Evolutionary conservation across 2,797 vertebrate genomes (phyloP), one percentile per base, ranked within the genome.

Genomic region (Mallotus villosus): DNA sequence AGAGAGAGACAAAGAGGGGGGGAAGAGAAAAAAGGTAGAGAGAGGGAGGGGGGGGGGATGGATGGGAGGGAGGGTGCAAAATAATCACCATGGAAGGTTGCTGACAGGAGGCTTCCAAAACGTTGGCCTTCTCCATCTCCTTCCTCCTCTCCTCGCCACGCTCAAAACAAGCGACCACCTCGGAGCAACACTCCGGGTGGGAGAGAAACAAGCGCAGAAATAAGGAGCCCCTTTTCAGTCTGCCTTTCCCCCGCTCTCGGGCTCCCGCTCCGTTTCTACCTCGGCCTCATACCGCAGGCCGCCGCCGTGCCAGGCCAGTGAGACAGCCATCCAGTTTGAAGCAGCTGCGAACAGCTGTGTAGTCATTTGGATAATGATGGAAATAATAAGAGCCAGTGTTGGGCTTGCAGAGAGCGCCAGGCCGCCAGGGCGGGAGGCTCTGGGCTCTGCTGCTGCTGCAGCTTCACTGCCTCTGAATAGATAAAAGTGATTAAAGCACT

Each of bases 341-440:
- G 19, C 49, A 84, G 84, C 81, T 93, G 94, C 92, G 94, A 96
- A 97, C 96, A 96, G 95, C 95, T 96, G 95, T 95, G 94, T 95
- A 96, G 95, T 97, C 96, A 97, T 98, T 97, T 97, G 96, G 95
- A 96, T 98, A 97, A 97, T 97, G 95, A 97, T 95, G 96, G 94
- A 95, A 97, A 96, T 95, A 96, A 96, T 97, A 97, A 97, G 94
- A 94, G 87, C 2, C 92, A 94, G 94, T 93, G 87, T 82, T 84
- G 84, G 87, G 82, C 76, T 87, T 82, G 87, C 84, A 86, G 87
- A 87, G 86, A 85, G 16, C 73, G 80, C 87, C 88, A 85, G 46
- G 14, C 46, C 2, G 14, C 2, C n/a, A 87, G 87, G 86, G 81
- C 85, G 95, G 91, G 93, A 96, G 95, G 95, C 96, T 96, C 94